Conservation (phyloP, 2,888 invertebrate genomes). For the Parnassius apollo region DNA sequence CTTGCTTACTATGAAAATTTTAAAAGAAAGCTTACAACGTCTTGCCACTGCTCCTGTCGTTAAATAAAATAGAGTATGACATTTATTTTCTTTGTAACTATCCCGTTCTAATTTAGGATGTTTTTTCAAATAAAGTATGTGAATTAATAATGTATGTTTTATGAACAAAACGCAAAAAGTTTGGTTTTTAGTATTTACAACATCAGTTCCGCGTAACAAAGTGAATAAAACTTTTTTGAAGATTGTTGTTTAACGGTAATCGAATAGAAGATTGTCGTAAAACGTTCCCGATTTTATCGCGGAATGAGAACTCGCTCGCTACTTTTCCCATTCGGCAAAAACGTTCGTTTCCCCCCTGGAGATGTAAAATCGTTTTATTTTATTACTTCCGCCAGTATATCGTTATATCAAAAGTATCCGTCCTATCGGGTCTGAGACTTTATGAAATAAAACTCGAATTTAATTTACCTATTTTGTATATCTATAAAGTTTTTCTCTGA, state of each 20-base stretch:
- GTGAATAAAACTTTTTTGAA: conserved; percentile 55
- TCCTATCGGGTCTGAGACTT: conserved; percentile 55
- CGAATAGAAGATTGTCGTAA: conserved; percentile 79
- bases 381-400: conserved; percentile 79
- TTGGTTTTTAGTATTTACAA: conserved; percentile 2
- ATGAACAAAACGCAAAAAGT: neutral
- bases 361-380: conserved; percentile 82
- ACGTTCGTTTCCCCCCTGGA: conserved; percentile 76
- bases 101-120: too few species aligned
- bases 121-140: neutral
- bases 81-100: too few species aligned
- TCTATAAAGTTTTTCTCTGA: neutral
- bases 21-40: too few species aligned
- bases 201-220: conserved; percentile 41
- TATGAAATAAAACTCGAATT: conserved; percentile 52
- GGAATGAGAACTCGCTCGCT: conserved; percentile 77
- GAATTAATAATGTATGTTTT: neutral
- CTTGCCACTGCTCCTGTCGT: too few species aligned
- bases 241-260: conserved; percentile 78
- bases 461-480: conserved; percentile 29
- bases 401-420: conserved; percentile 66
- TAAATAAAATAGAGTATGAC: too few species aligned
- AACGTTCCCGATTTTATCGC: conserved; percentile 79
- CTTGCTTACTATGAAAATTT: too few species aligned
- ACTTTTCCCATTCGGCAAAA: conserved; percentile 79